These are phyloP conservation scores for Nasonia vitripennis DNA, from an alignment of 1,140 invertebrate species.

Conservation along the genomic window DNA sequence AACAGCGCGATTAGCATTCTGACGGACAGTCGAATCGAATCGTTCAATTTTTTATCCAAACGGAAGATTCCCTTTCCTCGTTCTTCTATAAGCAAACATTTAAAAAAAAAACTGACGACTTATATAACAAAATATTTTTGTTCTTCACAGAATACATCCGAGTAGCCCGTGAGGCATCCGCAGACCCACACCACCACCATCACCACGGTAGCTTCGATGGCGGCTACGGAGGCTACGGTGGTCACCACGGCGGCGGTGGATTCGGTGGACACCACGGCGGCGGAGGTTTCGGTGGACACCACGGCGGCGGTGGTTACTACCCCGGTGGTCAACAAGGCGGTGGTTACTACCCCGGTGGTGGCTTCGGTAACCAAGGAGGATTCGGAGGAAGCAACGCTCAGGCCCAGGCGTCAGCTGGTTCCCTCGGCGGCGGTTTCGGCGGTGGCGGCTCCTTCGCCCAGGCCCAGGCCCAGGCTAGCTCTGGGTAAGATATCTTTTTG, in stretches of 20 bases:
- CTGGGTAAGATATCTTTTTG: slow-evolving; percentile 11
- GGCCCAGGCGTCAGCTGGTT: neutral
- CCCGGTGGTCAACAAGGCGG: too few relatives aligned
- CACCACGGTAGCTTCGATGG: neutral
- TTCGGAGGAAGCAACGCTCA: too few relatives aligned
- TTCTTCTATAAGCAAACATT: neutral
- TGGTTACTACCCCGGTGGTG: too few relatives aligned
- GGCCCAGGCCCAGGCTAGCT: slow-evolving; percentile 15
- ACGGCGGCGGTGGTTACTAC: too few relatives aligned
- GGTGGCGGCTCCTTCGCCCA: neutral
- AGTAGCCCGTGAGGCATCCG: neutral
- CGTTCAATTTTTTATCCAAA: too few relatives aligned
- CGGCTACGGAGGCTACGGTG: neutral
- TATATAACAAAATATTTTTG: neutral
- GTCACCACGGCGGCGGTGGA: slow-evolving; percentile 10
- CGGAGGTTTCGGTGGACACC: neutral
- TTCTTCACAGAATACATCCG: neutral
- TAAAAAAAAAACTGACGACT: neutral
- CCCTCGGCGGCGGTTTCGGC: neutral
- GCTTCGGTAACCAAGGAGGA: too few relatives aligned
- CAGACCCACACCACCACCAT: neutral
- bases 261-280: neutral
- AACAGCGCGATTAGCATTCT: too few relatives aligned
- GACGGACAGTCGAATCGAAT: too few relatives aligned
- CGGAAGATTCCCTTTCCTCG: too few relatives aligned